phyloP scores from a whole-genome alignment of 2,113 vertebrate genomes.

The Piprites chloris region DNA sequence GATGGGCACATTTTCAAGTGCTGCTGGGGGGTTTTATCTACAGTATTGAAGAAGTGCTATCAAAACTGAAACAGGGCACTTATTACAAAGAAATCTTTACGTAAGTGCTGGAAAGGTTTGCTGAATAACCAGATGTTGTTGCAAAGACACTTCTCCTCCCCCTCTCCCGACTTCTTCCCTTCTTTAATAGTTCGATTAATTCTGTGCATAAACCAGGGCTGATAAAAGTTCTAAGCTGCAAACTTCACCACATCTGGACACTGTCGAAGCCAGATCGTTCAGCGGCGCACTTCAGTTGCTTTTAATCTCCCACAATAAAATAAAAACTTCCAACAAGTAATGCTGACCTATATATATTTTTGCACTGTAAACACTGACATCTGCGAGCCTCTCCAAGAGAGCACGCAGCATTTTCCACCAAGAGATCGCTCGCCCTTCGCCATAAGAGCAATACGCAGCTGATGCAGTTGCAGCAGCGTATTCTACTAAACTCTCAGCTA shows the following conservation, averaged over 20 bases:
- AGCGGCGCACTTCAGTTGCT: neutral
- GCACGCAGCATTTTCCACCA: neutral
- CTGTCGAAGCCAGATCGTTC: constrained; percentile 3
- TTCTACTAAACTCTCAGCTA: neutral
- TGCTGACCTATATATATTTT: constrained; percentile 39
- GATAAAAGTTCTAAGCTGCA: constrained; percentile 37
- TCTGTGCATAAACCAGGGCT: neutral
- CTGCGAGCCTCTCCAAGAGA: constrained; percentile 12
- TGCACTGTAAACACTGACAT: constrained; percentile 56
- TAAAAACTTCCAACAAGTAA: constrained; percentile 36
- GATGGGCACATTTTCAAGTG: constrained; percentile 38
- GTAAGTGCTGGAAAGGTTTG: constrained; percentile 42
- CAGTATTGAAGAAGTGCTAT: constrained; percentile 34
- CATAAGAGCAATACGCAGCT: neutral
- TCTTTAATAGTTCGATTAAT: constrained; percentile 50
- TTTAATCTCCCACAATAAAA: constrained; percentile 25
- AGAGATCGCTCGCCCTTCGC: neutral
- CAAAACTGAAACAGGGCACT: constrained; percentile 48
- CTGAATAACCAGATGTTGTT: constrained; percentile 52
- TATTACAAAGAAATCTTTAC: constrained; percentile 55
- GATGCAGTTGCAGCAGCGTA: neutral
- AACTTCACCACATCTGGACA: constrained; percentile 51
- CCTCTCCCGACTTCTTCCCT: constrained; percentile 20
- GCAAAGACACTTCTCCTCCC: constrained; percentile 48
- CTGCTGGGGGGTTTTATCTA: constrained; percentile 39